Evolutionary conservation across 2,888 invertebrate species (phyloP), one percentile per base, ranked within the genome.

Genomic region (Leptopilina syphax): DNA sequence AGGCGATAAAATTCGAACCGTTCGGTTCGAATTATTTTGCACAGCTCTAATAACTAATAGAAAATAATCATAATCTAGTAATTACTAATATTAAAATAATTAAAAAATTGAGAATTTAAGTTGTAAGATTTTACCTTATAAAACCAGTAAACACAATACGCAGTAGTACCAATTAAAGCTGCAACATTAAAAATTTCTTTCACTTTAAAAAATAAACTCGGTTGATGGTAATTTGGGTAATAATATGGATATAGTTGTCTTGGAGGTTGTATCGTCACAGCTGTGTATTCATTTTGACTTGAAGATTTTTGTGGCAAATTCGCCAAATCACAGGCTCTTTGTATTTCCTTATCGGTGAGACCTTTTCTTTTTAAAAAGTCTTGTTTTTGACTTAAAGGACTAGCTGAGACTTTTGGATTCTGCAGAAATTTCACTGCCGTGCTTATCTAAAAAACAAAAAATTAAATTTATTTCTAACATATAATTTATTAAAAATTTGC

Each of bases 391-490:
- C 95, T 94, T 78, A 96, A 89, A 0, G 97, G 95, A 86, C 96
- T 96, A 84, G 94, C 93, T 77, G 95, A 94, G 2, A 98, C 97
- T 91, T 96, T 96, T n/a, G 96, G 96, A 92, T 97, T 97, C 91
- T 95, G 95, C 77, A 98, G 93, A 93, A 98, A 98, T 88, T 96
- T 96, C 3, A 97, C 94, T 6, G 97, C 97, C 13, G 97, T 97
- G 85, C 95, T 94, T 82, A 97, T 95, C 97, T 97, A 91, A 41
- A 93, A 92, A 81, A 84, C 70, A 79, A 85, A 18, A 82, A 77
- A 84, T 83, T 24, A 63, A 54, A 70, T 47, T 67, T 34, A 50
- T 27, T 68, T 7, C 67, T n/a, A 34, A 18, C 18, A 18, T 18
- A 18, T 18, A 18, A 18, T 18, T 18, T 18, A 18, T 18, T 18